Conservation (phyloP, 2,888 invertebrate genomes). For the Parthenolecanium corni region DNA sequence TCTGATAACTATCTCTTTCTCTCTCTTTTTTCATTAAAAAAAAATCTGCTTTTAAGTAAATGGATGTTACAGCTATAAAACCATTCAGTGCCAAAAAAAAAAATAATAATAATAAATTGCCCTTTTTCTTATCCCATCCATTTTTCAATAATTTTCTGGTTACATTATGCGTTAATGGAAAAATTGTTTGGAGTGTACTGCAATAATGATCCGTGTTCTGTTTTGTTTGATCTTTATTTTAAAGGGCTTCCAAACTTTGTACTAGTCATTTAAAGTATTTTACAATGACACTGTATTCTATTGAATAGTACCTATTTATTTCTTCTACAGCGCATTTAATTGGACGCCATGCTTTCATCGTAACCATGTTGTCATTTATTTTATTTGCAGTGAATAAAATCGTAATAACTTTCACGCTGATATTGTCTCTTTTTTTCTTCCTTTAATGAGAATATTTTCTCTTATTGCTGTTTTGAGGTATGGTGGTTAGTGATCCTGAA, state of each 20-base stretch:
- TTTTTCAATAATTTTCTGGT: not conserved
- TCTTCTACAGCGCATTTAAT: constrained; percentile 12
- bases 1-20: too few relatives aligned
- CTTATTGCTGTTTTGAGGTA: too few relatives aligned
- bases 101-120: too few relatives aligned
- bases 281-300: not conserved
- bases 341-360: constrained; percentile 11
- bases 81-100: too few relatives aligned
- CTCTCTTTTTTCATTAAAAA: too few relatives aligned
- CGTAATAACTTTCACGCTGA: too few relatives aligned
- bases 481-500: too few relatives aligned
- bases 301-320: not conserved
- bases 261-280: constrained; percentile 27
- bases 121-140: too few relatives aligned
- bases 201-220: not conserved
- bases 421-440: constrained; percentile 4
- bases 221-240: not conserved
- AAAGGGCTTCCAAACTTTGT: constrained; percentile 23
- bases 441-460: constrained; percentile 4
- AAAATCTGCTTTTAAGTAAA: too few relatives aligned
- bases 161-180: not conserved
- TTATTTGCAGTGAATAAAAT: not conserved
- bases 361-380: constrained; percentile 11
- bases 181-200: not conserved
- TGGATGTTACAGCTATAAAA: too few relatives aligned